These are phyloP conservation scores for Trissolcus basalis DNA, from an alignment of 1,140 invertebrate species.

Conservation along the genomic window DNA sequence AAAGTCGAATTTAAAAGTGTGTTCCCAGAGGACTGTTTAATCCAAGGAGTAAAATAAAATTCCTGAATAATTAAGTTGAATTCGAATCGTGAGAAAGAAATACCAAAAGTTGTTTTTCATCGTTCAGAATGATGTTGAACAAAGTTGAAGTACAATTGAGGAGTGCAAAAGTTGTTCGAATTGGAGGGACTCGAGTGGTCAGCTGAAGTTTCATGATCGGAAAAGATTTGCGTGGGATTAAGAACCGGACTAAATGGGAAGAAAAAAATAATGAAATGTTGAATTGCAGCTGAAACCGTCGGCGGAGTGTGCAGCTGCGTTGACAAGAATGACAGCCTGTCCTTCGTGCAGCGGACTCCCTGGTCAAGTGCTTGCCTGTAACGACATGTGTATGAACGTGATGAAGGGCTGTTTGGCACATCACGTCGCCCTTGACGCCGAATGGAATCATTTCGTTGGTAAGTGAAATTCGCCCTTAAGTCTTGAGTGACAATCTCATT, in stretches of 20 bases:
- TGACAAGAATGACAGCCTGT: slow-evolving; percentile 91
- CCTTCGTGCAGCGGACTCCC: slow-evolving; percentile 86
- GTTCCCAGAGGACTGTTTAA: no score
- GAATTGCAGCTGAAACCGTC: slow-evolving; percentile 69
- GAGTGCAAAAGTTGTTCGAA: neutral
- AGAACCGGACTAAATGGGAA: slow-evolving; percentile 1
- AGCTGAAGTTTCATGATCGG: no score
- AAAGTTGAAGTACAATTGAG: no score
- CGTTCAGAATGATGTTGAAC: no score
- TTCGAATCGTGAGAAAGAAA: no score
- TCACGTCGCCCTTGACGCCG: slow-evolving; percentile 87
- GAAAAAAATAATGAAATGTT: slow-evolving; percentile 6
- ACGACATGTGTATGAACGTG: slow-evolving; percentile 91
- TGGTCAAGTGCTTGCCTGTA: slow-evolving; percentile 85
- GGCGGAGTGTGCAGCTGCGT: slow-evolving; percentile 84
- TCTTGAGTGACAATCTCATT: slow-evolving; percentile 40
- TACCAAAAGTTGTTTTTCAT: no score
- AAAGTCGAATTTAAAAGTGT: no score
- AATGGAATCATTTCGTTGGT: slow-evolving; percentile 96
- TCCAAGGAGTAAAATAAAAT: no score
- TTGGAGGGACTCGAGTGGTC: neutral
- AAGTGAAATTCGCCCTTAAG: slow-evolving; percentile 70
- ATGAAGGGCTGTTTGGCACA: slow-evolving; percentile 92
- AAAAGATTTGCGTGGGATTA: slow-evolving; percentile 6
- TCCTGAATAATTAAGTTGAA: no score